Base-by-base conservation (phyloP, 2,797 vertebrate genomes). In the Pelochelys cantorii region DNA sequence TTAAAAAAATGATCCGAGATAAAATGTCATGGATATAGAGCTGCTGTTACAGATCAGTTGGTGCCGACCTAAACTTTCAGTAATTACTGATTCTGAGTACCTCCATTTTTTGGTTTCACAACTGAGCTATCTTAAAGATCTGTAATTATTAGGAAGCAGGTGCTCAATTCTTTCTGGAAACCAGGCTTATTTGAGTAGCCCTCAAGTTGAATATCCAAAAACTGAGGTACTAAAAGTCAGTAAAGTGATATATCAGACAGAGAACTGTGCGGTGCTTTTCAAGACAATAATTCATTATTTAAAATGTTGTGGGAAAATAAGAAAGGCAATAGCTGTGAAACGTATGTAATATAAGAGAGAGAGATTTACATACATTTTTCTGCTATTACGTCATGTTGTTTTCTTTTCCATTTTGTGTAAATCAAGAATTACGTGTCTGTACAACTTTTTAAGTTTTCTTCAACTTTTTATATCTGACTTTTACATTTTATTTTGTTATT, bases 401-500 rank as follows among this genome's bases (percentile, higher is more conserved):
- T 84, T 54, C 11, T 59, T 85, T 42, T 27, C 5, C 14, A 0
- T 2, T 88, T 91, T 94, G 37, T 90, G 88, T 85, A 68, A 81
- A 59, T 57, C 85, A 37, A 75, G n/a, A 79, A 56, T 94, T 94
- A 81, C 18, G 94, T 34, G 15, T 11, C 48, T 65, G 59, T 71
- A 59, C 85, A 95, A 87, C 84, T 27, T 48, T 54, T 62, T 91
- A 68, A 83, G 81, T 77, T 89, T 85, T 23, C 31, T 92, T 92
- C 0, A 42, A 7, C 34, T 62, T 78, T 84, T 87, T 88, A 52
- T 3, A 15, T 86, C 48, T 83, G 13, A 25, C 37, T 27, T 77
- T 52, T 52, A 77, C 25, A 77, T 48, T 48, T 77, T 77, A 27
- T 92, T 8, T 71, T 71, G 10, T 71, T 20, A 68, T 68, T 7